phyloP scores from a whole-genome alignment of 2,888 invertebrate genomes.

The Lasioglossum villosulum region DNA sequence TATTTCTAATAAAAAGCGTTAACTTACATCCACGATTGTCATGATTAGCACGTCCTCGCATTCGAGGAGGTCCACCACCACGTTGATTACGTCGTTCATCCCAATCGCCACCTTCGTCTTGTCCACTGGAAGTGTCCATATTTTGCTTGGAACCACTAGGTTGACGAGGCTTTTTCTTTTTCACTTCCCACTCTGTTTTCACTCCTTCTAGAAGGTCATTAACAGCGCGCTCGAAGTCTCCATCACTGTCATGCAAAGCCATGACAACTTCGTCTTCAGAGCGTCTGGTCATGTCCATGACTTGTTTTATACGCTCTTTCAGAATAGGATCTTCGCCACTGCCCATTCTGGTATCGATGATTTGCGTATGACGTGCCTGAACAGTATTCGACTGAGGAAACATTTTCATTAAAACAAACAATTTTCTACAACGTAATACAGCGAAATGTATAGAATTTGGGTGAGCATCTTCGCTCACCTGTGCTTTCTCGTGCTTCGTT shows the following conservation, averaged over 20 bases:
- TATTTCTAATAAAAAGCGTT: neutral
- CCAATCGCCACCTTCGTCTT: constrained; percentile 85
- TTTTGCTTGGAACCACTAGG: constrained; percentile 85
- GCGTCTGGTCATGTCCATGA: constrained; percentile 96
- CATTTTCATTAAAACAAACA: constrained; percentile 39
- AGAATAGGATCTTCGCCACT: constrained; percentile 88
- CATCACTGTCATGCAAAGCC: constrained; percentile 96
- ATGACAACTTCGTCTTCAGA: constrained; percentile 96
- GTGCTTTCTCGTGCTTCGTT: constrained; percentile 81
- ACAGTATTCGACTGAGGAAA: constrained; percentile 84
- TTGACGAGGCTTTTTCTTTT: constrained; percentile 94
- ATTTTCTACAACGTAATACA: neutral
- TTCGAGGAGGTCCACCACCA: constrained; percentile 83
- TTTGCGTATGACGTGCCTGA: constrained; percentile 93
- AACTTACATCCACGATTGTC: constrained; percentile 86
- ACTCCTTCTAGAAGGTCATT: constrained; percentile 92
- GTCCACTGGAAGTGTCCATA: constrained; percentile 83
- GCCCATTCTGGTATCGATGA: constrained; percentile 90
- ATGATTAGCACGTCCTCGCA: constrained; percentile 84
- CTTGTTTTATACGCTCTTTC: constrained; percentile 90
- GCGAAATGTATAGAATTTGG: neutral
- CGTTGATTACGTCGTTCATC: constrained; percentile 84
- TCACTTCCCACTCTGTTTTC: constrained; percentile 94
- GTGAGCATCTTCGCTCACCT: constrained; percentile 71
- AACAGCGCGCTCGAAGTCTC: constrained; percentile 93